phyloP scores from a whole-genome alignment of 2,888 invertebrate genomes.

The Corythucha ciliata region DNA sequence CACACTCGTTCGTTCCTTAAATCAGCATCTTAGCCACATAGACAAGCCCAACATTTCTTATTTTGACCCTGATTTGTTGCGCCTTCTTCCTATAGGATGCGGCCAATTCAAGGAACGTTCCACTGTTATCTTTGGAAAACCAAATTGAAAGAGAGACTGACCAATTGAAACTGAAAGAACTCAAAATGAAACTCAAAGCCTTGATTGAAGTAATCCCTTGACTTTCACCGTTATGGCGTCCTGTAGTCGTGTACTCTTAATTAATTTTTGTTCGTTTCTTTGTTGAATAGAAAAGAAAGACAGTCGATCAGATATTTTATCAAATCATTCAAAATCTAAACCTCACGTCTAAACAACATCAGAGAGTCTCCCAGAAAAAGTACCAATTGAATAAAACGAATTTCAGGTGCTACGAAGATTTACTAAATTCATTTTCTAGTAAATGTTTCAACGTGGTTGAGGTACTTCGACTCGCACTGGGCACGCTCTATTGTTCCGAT shows the following conservation, averaged over 20 bases:
- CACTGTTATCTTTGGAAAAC: constrained; percentile 40
- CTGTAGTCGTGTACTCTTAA: background rate
- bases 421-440: background rate
- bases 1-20: too few relatives aligned
- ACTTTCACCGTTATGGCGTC: background rate
- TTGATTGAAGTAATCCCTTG: constrained; percentile 37
- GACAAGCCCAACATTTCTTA: too few relatives aligned
- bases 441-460: too few relatives aligned
- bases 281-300: background rate
- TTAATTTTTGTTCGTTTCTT: background rate
- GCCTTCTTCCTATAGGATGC: too few relatives aligned
- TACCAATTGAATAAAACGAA: background rate
- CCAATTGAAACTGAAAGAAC: constrained; percentile 30
- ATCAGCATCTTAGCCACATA: too few relatives aligned
- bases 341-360: too few relatives aligned
- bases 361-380: background rate
- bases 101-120: constrained; percentile 42
- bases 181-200: constrained; percentile 36
- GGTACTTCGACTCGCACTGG: too few relatives aligned
- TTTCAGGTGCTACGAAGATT: background rate
- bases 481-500: too few relatives aligned
- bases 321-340: too few relatives aligned
- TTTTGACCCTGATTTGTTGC: too few relatives aligned
- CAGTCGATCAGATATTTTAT: background rate
- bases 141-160: constrained; percentile 37